Percentiles rank a stretch among this genome's conserved stretches.
phyloP scores from a whole-genome alignment of 53 echinoderm and acorn worm genomes.

The Temnopleurus reevesii region DNA sequence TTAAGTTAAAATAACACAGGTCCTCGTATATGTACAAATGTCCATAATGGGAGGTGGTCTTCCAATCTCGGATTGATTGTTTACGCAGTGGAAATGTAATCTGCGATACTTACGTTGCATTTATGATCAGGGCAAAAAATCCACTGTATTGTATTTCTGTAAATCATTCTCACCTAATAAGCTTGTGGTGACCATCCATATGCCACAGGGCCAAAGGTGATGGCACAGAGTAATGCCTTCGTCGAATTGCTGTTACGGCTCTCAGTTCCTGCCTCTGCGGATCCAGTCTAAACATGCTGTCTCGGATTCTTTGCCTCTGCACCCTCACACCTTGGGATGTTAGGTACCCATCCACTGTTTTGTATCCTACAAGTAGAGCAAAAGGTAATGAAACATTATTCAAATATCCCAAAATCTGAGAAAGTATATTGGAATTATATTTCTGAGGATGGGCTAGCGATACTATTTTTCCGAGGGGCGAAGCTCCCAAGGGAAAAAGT shows the following conservation, averaged over 20 bases:
- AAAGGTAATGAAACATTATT: neutral
- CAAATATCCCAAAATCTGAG: too few relatives aligned
- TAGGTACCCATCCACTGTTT: constrained; percentile 70
- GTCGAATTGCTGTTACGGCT: constrained; percentile 21
- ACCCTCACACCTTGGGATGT: constrained; percentile 57
- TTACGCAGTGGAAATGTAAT: too few relatives aligned
- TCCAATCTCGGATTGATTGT: too few relatives aligned
- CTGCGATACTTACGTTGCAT: too few relatives aligned
- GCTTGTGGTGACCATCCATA: constrained; percentile 65
- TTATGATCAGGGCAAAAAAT: too few relatives aligned
- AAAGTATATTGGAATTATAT: too few relatives aligned
- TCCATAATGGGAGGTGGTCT: too few relatives aligned
- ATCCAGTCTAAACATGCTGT: constrained; percentile 53
- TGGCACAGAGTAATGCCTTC: constrained; percentile 53
- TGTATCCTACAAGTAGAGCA: constrained; percentile 50
- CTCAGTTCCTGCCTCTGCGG: constrained; percentile 61
- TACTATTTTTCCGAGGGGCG: neutral
- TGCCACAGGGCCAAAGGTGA: constrained; percentile 64
- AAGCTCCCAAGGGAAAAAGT: neutral
- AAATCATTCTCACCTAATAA: constrained; percentile 59
- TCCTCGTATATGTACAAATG: too few relatives aligned
- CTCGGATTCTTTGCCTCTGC: constrained; percentile 60
- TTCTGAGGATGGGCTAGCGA: too few relatives aligned
- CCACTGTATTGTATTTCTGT: too few relatives aligned
- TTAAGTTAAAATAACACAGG: too few relatives aligned